Base-by-base conservation (phyloP, 2,113 vertebrate species). In the Platysteira castanea region DNA sequence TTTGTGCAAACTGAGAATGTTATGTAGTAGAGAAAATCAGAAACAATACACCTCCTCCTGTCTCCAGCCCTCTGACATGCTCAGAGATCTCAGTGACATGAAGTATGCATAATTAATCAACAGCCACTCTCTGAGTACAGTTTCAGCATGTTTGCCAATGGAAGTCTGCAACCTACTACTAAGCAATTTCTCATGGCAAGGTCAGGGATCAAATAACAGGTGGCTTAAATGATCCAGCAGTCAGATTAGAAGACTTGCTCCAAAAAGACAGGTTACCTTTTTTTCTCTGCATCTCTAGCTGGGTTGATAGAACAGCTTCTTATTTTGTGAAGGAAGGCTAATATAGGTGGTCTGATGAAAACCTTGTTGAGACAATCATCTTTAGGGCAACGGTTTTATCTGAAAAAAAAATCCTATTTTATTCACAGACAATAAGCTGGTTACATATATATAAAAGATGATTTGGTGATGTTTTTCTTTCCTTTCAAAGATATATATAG, bases 81-180 rank as follows among this genome's bases (percentile, higher is more conserved):
- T 95, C 85, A 88, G 91, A 93, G 91, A 90, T 92, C 84, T 95
- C 6, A 8, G 35, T 95, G 84, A 88, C 94, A 91, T 76, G 81
- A 71, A 90, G 59, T 88, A 91, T 95, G 74, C 93, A 97, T 96
- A 96, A 96, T 97, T 96, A 97, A 97, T 95, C 95, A 95, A 85
- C 87, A 96, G 60, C 75, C 69, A 77, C 84, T 86, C 64, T 91
- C 88, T 89, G 81, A 96, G 52, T 87, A 90, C 87, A 89, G 67
- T 96, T 84, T 84, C 86, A 91, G 71, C 69, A 90, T 85, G 89
- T 97, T 97, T 96, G 89, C 85, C 74, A 89, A 28, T 89, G 84
- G 84, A 91, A 89, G 74, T 75, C 90, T 92, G 69, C 74, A 96
- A 95, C 67, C 60, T 93, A 81, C 92, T 94, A 87, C 90, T 95